A percentile compares a stretch with the other conserved stretches of the same genome.
These are phyloP conservation scores for Orestias chungarensis DNA, from an alignment of 2,797 vertebrate genomes.

Conservation along the genomic window DNA sequence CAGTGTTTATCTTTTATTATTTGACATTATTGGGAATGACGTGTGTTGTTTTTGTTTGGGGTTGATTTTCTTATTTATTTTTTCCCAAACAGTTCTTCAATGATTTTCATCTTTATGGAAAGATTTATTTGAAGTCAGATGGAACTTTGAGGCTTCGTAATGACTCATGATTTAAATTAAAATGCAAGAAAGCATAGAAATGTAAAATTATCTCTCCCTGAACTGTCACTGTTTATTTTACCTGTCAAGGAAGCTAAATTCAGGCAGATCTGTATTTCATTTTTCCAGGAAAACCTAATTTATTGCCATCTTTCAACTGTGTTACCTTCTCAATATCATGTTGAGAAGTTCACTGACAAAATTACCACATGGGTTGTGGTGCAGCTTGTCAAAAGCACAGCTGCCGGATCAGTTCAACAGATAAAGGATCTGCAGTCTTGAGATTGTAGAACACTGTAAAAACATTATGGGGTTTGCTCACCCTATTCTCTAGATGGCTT, in stretches of 20 bases:
- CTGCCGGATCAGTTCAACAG: constrained; percentile 47
- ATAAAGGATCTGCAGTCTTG: constrained; percentile 26
- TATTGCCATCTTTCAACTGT: constrained; percentile 6
- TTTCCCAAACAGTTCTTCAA: neutral
- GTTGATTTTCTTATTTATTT: too few species aligned
- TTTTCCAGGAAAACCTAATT: constrained; percentile 4
- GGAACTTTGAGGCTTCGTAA: neutral
- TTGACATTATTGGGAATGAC: neutral
- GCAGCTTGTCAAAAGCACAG: constrained; percentile 13
- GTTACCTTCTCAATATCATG: constrained; percentile 26
- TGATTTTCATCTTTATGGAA: neutral
- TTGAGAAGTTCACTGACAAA: constrained; percentile 4
- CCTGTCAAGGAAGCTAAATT: neutral
- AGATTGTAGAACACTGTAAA: constrained; percentile 35
- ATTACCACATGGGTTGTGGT: constrained; percentile 9
- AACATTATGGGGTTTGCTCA: constrained; percentile 30
- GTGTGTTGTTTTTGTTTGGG: too few species aligned
- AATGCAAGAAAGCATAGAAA: neutral
- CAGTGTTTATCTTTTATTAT: neutral
- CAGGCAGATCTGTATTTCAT: neutral
- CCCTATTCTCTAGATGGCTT: constrained; percentile 37
- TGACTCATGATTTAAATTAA: neutral
- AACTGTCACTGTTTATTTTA: neutral
- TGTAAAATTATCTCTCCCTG: neutral
- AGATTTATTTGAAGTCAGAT: neutral